A percentile compares a stretch with the other conserved stretches of the same genome.
Evolutionary conservation across 2,797 vertebrate genomes (phyloP).

Genomic region (Hypotaenidia philippensis): DNA sequence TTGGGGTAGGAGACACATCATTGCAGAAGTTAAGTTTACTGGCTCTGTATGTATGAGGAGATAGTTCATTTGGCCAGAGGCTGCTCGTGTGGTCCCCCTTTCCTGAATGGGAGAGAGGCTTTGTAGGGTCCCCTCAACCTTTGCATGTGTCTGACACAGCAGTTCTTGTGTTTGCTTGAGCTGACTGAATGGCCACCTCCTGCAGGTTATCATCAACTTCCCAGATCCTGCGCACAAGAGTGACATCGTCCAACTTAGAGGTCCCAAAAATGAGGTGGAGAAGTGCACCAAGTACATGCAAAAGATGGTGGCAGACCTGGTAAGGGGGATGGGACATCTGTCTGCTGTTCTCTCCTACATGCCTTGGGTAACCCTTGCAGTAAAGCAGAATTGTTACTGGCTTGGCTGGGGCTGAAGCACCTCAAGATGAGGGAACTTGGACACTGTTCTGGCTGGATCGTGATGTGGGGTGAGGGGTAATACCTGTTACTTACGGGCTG

Average conservation of each 20-base stretch:
- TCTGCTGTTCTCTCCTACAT: neutral
- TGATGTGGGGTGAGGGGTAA: too few relatives aligned
- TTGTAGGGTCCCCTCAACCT: neutral
- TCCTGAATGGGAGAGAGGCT: neutral
- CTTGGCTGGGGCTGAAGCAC: neutral
- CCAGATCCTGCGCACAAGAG: constrained; percentile 96
- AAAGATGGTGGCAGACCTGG: constrained; percentile 97
- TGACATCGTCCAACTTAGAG: constrained; percentile 95
- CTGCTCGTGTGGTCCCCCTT: neutral
- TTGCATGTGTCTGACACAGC: neutral
- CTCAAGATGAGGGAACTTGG: neutral
- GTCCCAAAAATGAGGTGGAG: constrained; percentile 96
- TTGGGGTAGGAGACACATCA: neutral
- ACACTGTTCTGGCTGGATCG: neutral
- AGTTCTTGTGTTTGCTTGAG: neutral
- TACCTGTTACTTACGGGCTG: neutral
- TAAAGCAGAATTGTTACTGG: neutral
- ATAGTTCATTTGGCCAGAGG: neutral
- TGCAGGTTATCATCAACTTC: constrained; percentile 97
- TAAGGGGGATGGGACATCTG: constrained; percentile 35
- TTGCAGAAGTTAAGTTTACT: neutral
- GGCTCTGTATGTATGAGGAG: neutral
- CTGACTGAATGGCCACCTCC: neutral
- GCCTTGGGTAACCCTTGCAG: neutral
- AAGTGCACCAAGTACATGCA: constrained; percentile 98